Base-by-base conservation (phyloP, 2,888 invertebrate species). In the Perdita meconis region DNA sequence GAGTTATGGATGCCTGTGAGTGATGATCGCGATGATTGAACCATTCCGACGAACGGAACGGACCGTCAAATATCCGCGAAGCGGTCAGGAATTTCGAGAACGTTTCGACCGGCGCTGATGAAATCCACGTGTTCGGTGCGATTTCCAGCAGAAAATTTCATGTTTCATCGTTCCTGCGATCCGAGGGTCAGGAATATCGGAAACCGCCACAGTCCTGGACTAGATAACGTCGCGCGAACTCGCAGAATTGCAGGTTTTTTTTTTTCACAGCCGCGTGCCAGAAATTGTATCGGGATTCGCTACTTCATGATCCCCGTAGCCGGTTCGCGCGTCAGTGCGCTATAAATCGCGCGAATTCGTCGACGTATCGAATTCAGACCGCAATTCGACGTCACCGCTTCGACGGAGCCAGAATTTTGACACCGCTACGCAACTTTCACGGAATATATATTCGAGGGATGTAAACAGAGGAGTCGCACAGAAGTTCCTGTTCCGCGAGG, bases 41-140 rank as follows among this genome's bases (percentile, higher is more conserved):
- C 63, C 64, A 70, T 75, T 55, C 59, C 76, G 40, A 63, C 75
- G 42, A 56, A 65, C 69, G 73, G 67, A 60, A 70, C 72, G 24
- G 76, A 42, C 56, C 67, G 75, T 83, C 85, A 81, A 82, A 85
- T 85, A 84, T 64, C 81, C 73, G 68, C 70, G 77, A 61, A 69
- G 60, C 70, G 63, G 64, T 22, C 61, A 63, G 75, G 73, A 84
- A 84, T 86, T 71, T 73, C 60, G 68, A 24, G 80, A 76, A 85
- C 75, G 68, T 56, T 47, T 59, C 8, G 30, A 16, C 10, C 12
- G 51, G 12, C 53, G 51, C 53, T 53, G 59, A 40, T 42, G 50
- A 73, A 75, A 81, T 36, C 73, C 65, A 44, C 73, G 70, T 50
- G 71, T 64, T n/a, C 50, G 34, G 59, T 24, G 65, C 42, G 42